Percentiles rank a stretch among this genome's conserved stretches.
phyloP scores from a whole-genome alignment of 2,113 vertebrate genomes.

The Anoura caudifer region DNA sequence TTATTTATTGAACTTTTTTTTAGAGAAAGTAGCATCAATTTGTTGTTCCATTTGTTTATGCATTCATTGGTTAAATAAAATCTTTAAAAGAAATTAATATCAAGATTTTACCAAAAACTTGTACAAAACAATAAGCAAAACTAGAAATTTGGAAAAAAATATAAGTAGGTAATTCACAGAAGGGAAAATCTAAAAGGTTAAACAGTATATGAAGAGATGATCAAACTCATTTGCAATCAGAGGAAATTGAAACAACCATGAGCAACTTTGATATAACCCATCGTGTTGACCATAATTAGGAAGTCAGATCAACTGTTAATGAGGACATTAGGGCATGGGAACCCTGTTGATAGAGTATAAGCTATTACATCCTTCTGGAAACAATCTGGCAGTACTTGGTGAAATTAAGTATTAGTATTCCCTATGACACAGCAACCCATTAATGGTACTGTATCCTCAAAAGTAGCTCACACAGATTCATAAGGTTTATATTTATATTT shows the following conservation, averaged over 20 bases:
- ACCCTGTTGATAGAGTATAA: not conserved
- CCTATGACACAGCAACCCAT: not conserved
- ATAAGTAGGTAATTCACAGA: not conserved
- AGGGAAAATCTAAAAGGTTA: not conserved
- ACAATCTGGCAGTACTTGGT: not conserved
- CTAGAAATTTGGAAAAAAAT: not conserved
- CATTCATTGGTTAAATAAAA: too few relatives aligned
- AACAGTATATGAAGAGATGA: not conserved
- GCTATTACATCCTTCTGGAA: not conserved
- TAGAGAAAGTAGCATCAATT: too few relatives aligned
- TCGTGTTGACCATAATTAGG: not conserved
- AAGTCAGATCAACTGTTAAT: not conserved
- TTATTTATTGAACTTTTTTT: too few relatives aligned
- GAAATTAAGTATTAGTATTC: not conserved
- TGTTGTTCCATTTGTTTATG: too few relatives aligned
- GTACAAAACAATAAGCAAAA: not conserved
- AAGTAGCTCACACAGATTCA: not conserved
- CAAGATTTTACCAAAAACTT: not conserved
- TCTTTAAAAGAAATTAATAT: not conserved
- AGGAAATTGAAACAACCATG: not conserved
- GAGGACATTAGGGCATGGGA: not conserved
- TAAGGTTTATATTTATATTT: not conserved
- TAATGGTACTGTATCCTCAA: not conserved
- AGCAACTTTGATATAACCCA: not conserved
- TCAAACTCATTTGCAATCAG: not conserved